Evolutionary conservation across 2,797 vertebrate species (phyloP).

Genomic region (Characodon lateralis): DNA sequence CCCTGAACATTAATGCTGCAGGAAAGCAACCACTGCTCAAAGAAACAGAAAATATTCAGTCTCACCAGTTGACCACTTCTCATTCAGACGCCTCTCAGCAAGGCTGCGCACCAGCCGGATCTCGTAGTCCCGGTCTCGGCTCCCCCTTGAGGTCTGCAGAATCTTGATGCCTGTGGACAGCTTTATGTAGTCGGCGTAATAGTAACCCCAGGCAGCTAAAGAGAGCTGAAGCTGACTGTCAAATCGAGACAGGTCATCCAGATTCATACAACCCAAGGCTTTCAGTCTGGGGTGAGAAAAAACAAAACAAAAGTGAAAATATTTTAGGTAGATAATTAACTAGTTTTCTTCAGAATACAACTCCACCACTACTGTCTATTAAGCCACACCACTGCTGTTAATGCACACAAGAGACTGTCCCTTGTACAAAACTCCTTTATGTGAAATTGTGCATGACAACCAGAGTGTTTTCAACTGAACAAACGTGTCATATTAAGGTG

Average conservation of each 20-base stretch:
- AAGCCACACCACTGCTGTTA: conserved; percentile 9
- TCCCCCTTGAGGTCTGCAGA: conserved; percentile 79
- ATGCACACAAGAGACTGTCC: conserved; percentile 14
- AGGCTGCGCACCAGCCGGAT: conserved; percentile 84
- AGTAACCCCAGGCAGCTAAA: conserved; percentile 84
- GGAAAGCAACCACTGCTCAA: conserved; percentile 7
- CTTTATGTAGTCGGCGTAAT: conserved; percentile 86
- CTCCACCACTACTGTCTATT: neutral
- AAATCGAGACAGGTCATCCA: conserved; percentile 84
- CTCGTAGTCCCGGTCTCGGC: conserved; percentile 84
- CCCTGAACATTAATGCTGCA: neutral
- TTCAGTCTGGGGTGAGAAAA: conserved; percentile 72
- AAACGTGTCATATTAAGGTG: conserved; percentile 1
- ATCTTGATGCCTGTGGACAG: conserved; percentile 83
- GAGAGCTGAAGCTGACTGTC: conserved; percentile 84
- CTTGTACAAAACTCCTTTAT: conserved; percentile 16
- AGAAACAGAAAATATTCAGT: conserved; percentile 2
- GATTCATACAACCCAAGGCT: conserved; percentile 81
- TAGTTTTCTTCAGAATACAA: neutral
- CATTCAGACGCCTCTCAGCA: conserved; percentile 83
- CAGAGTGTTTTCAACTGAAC: conserved; percentile 25
- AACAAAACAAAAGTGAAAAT: conserved; percentile 32
- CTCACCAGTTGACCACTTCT: conserved; percentile 87
- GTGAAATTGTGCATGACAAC: conserved; percentile 13
- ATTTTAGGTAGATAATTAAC: neutral